Conservation (phyloP, 2,888 invertebrate genomes). For the Drosophila putrida region DNA sequence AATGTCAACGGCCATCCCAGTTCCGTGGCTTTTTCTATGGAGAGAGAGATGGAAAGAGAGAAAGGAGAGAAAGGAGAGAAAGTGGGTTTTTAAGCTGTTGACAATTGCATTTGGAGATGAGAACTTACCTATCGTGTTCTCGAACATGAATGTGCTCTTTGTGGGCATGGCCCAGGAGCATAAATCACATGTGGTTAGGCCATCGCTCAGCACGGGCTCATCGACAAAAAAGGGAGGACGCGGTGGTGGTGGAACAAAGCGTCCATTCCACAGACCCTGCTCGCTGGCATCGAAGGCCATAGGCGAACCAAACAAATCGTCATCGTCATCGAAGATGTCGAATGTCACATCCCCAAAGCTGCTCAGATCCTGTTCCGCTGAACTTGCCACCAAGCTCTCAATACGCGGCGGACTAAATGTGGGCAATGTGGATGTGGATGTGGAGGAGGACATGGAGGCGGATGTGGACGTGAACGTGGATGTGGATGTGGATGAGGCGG, state of each 20-base stretch:
- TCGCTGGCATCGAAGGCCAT: slow-evolving; percentile 86
- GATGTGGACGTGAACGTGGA: slow-evolving; percentile 23
- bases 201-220: slow-evolving; percentile 87
- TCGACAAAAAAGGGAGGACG: slow-evolving; percentile 89
- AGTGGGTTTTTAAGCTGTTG: slow-evolving; percentile 1
- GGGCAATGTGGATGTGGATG: slow-evolving; percentile 53
- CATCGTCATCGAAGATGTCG: slow-evolving; percentile 84
- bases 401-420: slow-evolving; percentile 82
- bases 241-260: slow-evolving; percentile 89
- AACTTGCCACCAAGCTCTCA: slow-evolving; percentile 83
- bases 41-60: slow-evolving; percentile 14
- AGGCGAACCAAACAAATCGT: slow-evolving; percentile 85
- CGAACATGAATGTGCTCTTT: slow-evolving; percentile 87
- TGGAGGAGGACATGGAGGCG: slow-evolving; percentile 17
- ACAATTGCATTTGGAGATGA: background rate
- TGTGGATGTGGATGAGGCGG: slow-evolving; percentile 37
- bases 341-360: slow-evolving; percentile 83
- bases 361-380: slow-evolving; percentile 81
- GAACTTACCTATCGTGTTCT: slow-evolving; percentile 87
- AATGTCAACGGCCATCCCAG: slow-evolving; percentile 90
- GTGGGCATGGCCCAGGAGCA: slow-evolving; percentile 90
- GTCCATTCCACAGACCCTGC: slow-evolving; percentile 85
- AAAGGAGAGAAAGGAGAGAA: slow-evolving; percentile 7
- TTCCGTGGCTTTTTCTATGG: slow-evolving; percentile 87
- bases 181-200: slow-evolving; percentile 90